Evolutionary conservation across 2,797 vertebrate species (phyloP).

Genomic region (Mareca strepera): DNA sequence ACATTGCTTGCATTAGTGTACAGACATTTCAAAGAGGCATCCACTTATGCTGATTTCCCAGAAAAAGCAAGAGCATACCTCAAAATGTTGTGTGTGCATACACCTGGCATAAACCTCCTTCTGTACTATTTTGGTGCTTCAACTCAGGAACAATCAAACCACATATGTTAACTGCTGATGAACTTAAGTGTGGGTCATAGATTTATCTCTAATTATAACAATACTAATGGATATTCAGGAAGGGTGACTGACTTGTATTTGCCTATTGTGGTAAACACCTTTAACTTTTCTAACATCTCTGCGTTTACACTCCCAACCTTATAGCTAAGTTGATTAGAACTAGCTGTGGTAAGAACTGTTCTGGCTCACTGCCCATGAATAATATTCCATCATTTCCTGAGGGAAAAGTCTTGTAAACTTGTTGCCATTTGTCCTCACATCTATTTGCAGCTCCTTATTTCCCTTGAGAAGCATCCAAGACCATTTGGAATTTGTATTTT

Average conservation of each 20-base stretch:
- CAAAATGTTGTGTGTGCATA: not conserved
- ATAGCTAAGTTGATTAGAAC: not conserved
- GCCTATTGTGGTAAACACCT: not conserved
- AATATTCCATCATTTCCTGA: conserved; percentile 17
- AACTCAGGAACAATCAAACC: not conserved
- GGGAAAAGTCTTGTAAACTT: not conserved
- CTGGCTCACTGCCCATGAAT: conserved; percentile 21
- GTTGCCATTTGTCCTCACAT: conserved; percentile 50
- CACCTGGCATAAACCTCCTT: not conserved
- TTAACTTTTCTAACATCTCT: not conserved
- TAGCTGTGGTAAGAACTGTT: not conserved
- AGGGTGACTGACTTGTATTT: not conserved
- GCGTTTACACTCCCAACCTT: not conserved
- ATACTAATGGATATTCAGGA: not conserved
- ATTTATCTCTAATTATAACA: not conserved
- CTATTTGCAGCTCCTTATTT: conserved; percentile 61
- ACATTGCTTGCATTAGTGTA: rapidly evolving
- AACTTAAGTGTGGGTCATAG: not conserved
- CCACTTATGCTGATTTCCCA: not conserved
- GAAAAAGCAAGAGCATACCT: not conserved
- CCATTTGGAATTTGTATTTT: conserved; percentile 41
- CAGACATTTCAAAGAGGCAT: not conserved
- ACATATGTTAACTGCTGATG: not conserved
- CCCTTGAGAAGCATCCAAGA: conserved; percentile 54
- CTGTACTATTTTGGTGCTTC: not conserved